phyloP scores from a whole-genome alignment of 2,113 vertebrate genomes.

The Theristicus caerulescens region DNA sequence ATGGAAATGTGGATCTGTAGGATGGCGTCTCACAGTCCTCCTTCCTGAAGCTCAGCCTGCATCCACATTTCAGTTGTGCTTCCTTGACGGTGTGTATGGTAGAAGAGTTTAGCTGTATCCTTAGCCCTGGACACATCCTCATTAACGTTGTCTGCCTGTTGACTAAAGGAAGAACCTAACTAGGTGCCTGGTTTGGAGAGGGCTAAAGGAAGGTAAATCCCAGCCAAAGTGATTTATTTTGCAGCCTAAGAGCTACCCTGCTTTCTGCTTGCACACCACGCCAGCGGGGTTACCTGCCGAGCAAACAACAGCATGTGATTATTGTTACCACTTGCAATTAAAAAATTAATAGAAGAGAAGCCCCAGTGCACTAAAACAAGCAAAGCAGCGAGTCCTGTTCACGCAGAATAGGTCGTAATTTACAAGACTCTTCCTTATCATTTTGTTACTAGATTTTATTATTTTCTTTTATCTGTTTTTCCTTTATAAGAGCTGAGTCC shows the following conservation, averaged over 20 bases:
- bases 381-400: background rate
- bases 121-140: background rate
- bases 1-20: background rate
- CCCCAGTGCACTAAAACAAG: background rate
- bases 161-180: background rate
- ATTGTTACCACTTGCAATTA: background rate
- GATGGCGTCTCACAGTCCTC: rapidly evolving
- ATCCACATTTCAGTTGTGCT: background rate
- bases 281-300: background rate
- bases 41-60: background rate
- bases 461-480: background rate
- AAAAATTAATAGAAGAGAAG: background rate
- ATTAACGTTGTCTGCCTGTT: background rate
- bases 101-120: background rate
- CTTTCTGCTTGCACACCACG: background rate
- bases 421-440: background rate
- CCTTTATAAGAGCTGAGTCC: background rate
- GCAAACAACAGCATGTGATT: background rate
- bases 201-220: background rate
- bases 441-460: background rate
- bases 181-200: background rate
- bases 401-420: background rate
- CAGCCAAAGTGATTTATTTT: background rate
- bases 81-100: rapidly evolving
- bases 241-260: background rate